Evolutionary conservation across 2,113 vertebrate genomes (phyloP).

Genomic region (Aptenodytes patagonicus): DNA sequence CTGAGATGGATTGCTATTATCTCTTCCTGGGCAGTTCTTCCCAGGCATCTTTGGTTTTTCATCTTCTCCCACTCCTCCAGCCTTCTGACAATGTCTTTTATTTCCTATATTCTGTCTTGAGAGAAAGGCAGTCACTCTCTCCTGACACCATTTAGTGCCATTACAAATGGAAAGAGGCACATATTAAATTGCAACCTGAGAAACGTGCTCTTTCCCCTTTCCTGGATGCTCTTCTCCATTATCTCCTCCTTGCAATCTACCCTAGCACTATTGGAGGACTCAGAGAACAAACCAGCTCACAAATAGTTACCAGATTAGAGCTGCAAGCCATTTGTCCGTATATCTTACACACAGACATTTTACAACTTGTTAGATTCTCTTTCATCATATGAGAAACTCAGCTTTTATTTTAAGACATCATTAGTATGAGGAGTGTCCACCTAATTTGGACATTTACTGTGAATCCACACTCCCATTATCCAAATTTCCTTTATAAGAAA

Average conservation of each 20-base stretch:
- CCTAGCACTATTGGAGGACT: neutral
- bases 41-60: neutral
- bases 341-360: neutral
- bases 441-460: neutral
- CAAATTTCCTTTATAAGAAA: neutral
- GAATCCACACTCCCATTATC: neutral
- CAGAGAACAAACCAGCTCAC: neutral
- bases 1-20: neutral
- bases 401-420: neutral
- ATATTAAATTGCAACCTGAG: neutral
- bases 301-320: neutral
- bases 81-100: neutral
- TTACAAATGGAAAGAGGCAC: neutral
- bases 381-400: neutral
- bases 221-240: neutral
- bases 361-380: neutral
- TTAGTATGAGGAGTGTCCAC: neutral
- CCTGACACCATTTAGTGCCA: neutral
- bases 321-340: neutral
- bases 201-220: neutral
- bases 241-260: neutral
- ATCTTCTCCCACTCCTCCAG: neutral
- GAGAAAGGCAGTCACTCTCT: neutral
- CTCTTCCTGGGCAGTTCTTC: neutral
- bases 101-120: neutral